Evolutionary conservation across 2,797 vertebrate genomes (phyloP), one percentile per base, ranked within the genome.

Genomic region (Diplodus puntazzo): DNA sequence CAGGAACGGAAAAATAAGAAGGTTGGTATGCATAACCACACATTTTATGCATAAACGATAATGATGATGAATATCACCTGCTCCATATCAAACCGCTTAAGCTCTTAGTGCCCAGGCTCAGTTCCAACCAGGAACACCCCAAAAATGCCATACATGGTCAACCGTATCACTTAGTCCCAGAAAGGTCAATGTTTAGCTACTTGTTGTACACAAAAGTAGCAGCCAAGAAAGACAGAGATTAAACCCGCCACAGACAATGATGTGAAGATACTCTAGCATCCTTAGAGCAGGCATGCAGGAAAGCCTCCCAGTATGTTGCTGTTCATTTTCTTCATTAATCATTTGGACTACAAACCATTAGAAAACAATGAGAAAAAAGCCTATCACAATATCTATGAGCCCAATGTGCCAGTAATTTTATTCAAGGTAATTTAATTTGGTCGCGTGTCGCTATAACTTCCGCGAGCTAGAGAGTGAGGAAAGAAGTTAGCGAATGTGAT

Each of bases 1-100:
- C 42, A 69, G 6, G 13, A 69, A 69, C 30, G 10, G 25, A 30
- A 30, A 30, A 57, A n/a, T 18, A 30, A 70, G 14, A 58, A 21
- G 43, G 61, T 34, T 46, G 18, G 8, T 30, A 66, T 80, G 78
- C 30, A 82, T 46, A 62, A 71, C 25, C 46, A 52, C 16, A 69
- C 46, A 30, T 52, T 59, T 25, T 25, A 69, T 27, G 17, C 45
- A 12, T 60, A 7, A 69, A 43, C 20, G 60, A 17, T 39, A 69
- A 43, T 23, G 60, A 17, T 39, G n/a, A 79, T 39, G 59, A 20
- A 69, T 42, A 43, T 48, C 59, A 73, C 20, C 16, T 75, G 49
- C 49, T 71, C 25, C 53, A 60, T 46, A 61, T 21, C 0, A 11
- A 69, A 27, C 16, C 42, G 20, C 25, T 34, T 34, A 48, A 30